Conservation (phyloP, 2,888 invertebrate species). For the Agrochola litura region DNA sequence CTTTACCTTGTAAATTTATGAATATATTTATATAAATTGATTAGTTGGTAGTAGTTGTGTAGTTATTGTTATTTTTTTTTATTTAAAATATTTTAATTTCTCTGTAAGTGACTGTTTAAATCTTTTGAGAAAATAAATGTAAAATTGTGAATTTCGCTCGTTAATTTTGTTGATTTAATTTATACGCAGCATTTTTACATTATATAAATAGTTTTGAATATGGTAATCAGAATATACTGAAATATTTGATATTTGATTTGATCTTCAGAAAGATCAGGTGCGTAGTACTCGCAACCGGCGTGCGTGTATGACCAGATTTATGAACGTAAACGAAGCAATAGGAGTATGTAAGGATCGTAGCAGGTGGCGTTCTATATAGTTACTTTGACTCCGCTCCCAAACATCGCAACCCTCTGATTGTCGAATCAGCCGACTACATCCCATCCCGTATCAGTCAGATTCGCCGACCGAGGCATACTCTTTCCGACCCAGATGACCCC, state of each 20-base stretch:
- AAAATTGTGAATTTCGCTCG: not conserved
- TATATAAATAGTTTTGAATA: not conserved
- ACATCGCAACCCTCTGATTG: no score
- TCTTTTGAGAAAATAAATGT: no score
- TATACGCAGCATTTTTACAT: not conserved
- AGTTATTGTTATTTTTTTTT: no score
- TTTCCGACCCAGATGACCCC: no score
- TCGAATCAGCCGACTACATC: no score
- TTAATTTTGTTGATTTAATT: not conserved
- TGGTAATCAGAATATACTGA: not conserved
- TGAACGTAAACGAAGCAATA: not conserved
- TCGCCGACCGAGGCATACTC: no score
- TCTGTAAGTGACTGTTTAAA: no score
- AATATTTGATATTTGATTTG: not conserved
- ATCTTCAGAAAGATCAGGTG: not conserved
- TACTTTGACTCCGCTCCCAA: no score
- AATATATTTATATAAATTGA: not conserved
- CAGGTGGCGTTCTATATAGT: not conserved
- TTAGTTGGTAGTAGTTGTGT: no score
- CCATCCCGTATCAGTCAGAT: no score
- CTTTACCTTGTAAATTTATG: conserved; percentile 21
- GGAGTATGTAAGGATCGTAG: not conserved
- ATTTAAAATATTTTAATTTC: no score
- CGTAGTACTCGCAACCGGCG: not conserved
- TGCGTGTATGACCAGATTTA: no score